Evolutionary conservation across 1,140 invertebrate genomes (phyloP).

Genomic region (Aporrectodea caliginosa): DNA sequence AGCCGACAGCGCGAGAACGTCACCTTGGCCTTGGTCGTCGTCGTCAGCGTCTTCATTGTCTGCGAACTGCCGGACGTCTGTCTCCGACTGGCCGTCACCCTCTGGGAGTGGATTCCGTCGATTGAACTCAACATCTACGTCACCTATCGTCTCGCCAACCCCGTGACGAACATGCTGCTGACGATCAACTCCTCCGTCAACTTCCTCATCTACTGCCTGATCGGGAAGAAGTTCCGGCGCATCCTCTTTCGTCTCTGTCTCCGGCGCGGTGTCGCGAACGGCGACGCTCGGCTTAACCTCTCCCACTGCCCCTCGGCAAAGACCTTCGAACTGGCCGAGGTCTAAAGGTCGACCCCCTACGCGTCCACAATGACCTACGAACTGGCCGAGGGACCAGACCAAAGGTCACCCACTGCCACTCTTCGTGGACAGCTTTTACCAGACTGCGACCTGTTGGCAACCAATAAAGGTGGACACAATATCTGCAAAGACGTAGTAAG

Average conservation of each 20-base stretch:
- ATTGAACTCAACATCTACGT: neutral
- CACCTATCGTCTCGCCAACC: neutral
- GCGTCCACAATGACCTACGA: too few species aligned
- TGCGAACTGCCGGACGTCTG: constrained; percentile 87
- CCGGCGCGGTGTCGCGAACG: neutral
- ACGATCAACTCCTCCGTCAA: constrained; percentile 27
- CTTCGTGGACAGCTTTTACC: too few species aligned
- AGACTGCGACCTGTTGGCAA: too few species aligned
- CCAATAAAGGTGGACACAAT: too few species aligned
- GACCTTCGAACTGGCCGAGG: too few species aligned
- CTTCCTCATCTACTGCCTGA: constrained; percentile 21
- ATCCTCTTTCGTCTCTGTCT: constrained; percentile 16
- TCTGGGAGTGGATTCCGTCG: neutral
- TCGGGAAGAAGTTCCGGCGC: constrained; percentile 18
- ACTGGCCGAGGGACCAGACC: too few species aligned
- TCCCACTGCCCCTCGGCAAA: neutral
- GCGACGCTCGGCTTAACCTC: neutral
- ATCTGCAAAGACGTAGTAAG: too few species aligned
- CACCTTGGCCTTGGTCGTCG: constrained; percentile 87
- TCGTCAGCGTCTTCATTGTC: constrained; percentile 87
- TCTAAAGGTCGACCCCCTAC: too few species aligned
- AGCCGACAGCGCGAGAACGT: constrained; percentile 52
- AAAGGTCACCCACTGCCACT: too few species aligned
- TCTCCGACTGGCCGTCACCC: constrained; percentile 11
- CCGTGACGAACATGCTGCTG: constrained; percentile 25